Evolutionary conservation across 2,888 invertebrate species (phyloP).

Genomic region (Labia minor): DNA sequence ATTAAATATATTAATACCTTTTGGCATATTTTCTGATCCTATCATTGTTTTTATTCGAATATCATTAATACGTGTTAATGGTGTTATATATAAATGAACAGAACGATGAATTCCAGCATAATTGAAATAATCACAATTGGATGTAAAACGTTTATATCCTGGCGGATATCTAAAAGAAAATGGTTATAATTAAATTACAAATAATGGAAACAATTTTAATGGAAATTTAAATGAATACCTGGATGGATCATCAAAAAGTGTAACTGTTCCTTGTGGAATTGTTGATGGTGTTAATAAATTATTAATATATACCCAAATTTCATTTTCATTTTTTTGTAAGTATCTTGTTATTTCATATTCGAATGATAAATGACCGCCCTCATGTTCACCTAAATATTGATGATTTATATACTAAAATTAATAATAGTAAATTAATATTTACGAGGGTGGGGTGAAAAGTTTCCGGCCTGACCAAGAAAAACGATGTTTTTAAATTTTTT

Average conservation of each 20-base stretch:
- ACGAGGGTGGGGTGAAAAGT: no score
- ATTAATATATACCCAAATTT: conserved; percentile 47
- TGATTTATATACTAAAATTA: conserved; percentile 47
- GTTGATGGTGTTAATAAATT: conserved; percentile 47
- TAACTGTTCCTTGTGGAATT: conserved; percentile 43
- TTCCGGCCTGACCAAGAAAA: no score
- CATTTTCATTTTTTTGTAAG: conserved; percentile 31
- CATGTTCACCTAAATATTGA: conserved; percentile 38
- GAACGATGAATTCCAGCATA: conserved; percentile 31
- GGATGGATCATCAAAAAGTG: conserved; percentile 29
- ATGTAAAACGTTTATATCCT: conserved; percentile 27
- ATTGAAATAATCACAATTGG: conserved; percentile 31
- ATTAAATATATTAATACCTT: no score
- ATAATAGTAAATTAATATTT: neutral
- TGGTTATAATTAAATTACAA: neutral
- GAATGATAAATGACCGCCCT: conserved; percentile 52
- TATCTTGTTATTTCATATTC: conserved; percentile 39
- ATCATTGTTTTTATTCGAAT: conserved; percentile 18
- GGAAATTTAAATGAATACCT: conserved; percentile 24
- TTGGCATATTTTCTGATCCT: neutral
- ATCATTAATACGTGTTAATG: conserved; percentile 25
- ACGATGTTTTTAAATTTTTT: conserved; percentile 13
- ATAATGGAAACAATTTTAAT: neutral
- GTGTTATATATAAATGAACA: conserved; percentile 29
- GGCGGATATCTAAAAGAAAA: conserved; percentile 26